Conservation (phyloP, 2,797 vertebrate species). For the Danio jaintianensis region DNA sequence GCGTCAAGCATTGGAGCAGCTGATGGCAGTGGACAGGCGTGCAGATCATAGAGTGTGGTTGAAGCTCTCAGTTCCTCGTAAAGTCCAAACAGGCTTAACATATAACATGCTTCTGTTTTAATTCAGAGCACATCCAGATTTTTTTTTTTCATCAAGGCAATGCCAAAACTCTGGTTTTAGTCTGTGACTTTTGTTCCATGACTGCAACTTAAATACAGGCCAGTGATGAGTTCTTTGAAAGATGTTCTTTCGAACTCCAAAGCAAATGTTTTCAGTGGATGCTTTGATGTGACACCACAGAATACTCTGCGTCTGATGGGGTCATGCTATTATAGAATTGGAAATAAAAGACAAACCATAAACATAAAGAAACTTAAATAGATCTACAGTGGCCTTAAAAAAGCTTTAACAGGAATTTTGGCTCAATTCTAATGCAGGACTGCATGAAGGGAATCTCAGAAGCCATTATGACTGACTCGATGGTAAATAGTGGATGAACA, state of each 20-base stretch:
- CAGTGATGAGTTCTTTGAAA: neutral
- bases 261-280: slow-evolving; percentile 21
- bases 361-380: neutral
- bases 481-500: neutral
- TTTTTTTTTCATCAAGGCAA: slow-evolving; percentile 41
- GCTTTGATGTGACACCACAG: slow-evolving; percentile 12
- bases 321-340: neutral
- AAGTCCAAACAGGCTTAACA: slow-evolving; percentile 8
- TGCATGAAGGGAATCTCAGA: neutral
- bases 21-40: slow-evolving; percentile 78
- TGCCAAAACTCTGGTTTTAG: slow-evolving; percentile 15
- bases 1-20: slow-evolving; percentile 68
- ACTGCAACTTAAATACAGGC: neutral
- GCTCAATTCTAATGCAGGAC: neutral
- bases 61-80: slow-evolving; percentile 18
- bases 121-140: slow-evolving; percentile 12
- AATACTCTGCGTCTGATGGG: neutral
- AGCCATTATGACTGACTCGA: neutral
- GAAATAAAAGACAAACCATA: neutral
- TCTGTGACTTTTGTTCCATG: slow-evolving; percentile 16
- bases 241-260: neutral
- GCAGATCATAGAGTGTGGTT: slow-evolving; percentile 62
- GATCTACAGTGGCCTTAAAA: neutral
- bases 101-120: slow-evolving; percentile 30
- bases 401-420: neutral